These are phyloP conservation scores for Argyresthia goedartella DNA, from an alignment of 2,888 invertebrate genomes.

Conservation along the genomic window DNA sequence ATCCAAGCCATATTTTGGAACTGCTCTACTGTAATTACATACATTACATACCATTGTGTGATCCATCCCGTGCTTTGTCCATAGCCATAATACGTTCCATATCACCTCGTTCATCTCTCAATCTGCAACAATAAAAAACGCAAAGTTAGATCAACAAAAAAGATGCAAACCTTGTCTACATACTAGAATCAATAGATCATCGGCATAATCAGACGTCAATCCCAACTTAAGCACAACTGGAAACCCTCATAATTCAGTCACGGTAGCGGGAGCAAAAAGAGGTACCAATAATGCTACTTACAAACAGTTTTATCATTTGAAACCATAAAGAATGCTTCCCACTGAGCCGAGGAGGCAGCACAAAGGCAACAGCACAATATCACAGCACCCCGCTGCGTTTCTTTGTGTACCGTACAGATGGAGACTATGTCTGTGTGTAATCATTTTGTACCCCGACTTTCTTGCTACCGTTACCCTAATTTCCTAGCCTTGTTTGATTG, in stretches of 20 bases:
- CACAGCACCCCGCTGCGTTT: slow-evolving; percentile 63
- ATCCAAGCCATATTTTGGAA: no score
- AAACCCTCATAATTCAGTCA: slow-evolving; percentile 5
- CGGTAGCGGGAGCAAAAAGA: slow-evolving; percentile 3
- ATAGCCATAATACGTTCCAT: slow-evolving; percentile 84
- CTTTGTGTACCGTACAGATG: slow-evolving; percentile 53
- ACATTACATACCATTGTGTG: slow-evolving; percentile 82
- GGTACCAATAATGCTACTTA: slow-evolving; percentile 58
- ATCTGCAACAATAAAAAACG: slow-evolving; percentile 72
- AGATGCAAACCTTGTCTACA: background rate
- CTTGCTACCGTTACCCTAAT: slow-evolving; percentile 62
- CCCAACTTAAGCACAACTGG: slow-evolving; percentile 2
- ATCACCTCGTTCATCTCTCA: slow-evolving; percentile 89
- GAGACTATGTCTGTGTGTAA: slow-evolving; percentile 55
- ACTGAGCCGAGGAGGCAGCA: slow-evolving; percentile 58
- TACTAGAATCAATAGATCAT: slow-evolving; percentile 1
- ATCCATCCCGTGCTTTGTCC: slow-evolving; percentile 89
- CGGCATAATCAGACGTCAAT: slow-evolving; percentile 2
- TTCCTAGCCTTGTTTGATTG: slow-evolving; percentile 57
- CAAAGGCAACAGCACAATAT: slow-evolving; percentile 68
- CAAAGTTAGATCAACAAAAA: background rate
- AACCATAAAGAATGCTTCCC: slow-evolving; percentile 67
- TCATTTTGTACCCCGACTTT: slow-evolving; percentile 59
- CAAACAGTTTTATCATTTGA: slow-evolving; percentile 69
- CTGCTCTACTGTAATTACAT: no score